Evolutionary conservation across 2,888 invertebrate species (phyloP).

Genomic region (Pseudococcus viburni): DNA sequence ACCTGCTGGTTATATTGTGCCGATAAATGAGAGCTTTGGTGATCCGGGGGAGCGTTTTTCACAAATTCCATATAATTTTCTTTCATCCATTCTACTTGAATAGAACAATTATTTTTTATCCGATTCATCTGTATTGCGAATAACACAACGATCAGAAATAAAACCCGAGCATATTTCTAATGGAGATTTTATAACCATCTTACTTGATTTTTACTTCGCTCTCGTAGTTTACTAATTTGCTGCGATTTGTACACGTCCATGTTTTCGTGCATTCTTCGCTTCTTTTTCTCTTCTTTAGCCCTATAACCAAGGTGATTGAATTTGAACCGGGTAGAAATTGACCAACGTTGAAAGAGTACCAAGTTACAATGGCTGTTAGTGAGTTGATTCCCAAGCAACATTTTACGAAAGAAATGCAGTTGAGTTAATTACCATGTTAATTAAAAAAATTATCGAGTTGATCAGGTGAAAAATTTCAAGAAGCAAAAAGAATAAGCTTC

Average conservation of each 20-base stretch:
- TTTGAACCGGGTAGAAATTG: background rate
- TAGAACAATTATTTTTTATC: slow-evolving; percentile 61
- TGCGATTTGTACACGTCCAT: slow-evolving; percentile 63
- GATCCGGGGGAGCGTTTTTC: slow-evolving; percentile 52
- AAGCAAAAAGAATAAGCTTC: too few species aligned
- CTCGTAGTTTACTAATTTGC: slow-evolving; percentile 58
- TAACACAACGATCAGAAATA: slow-evolving; percentile 3
- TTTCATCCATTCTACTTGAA: slow-evolving; percentile 63
- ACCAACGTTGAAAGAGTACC: background rate
- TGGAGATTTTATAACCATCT: background rate
- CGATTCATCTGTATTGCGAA: slow-evolving; percentile 52
- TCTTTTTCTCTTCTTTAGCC: slow-evolving; percentile 56
- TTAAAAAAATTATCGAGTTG: too few species aligned
- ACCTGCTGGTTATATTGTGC: slow-evolving; percentile 59
- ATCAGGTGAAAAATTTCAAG: too few species aligned
- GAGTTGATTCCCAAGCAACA: too few species aligned
- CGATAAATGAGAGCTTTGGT: background rate
- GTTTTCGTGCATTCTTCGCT: slow-evolving; percentile 58
- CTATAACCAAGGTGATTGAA: slow-evolving; percentile 15
- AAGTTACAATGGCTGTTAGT: too few species aligned
- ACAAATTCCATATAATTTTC: slow-evolving; percentile 58
- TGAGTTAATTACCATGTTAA: too few species aligned
- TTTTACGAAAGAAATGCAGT: too few species aligned
- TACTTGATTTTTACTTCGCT: slow-evolving; percentile 62
- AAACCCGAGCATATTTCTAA: background rate